phyloP scores from a whole-genome alignment of 2,113 vertebrate genomes.

The Nyctereutes procyonoides region DNA sequence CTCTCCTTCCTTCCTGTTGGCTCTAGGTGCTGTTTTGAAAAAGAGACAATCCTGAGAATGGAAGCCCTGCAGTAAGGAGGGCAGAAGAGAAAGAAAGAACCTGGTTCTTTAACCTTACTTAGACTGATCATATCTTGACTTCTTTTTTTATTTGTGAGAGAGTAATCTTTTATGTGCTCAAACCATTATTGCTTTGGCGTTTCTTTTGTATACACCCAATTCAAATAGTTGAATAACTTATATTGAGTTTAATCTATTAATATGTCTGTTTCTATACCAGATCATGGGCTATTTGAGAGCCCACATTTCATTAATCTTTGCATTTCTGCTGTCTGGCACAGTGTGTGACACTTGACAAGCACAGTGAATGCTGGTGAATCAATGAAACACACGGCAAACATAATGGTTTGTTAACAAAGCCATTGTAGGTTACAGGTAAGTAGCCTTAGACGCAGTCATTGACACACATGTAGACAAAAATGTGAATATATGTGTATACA shows the following conservation, averaged over 20 bases:
- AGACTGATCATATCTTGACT: not conserved
- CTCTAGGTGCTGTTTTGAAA: not conserved
- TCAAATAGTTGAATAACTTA: not conserved
- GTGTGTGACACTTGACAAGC: not conserved
- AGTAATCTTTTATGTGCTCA: not conserved
- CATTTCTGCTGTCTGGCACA: not conserved
- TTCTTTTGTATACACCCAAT: not conserved
- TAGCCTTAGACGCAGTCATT: not conserved
- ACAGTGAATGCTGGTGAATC: not conserved
- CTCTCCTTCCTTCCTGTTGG: not conserved
- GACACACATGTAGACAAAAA: not conserved
- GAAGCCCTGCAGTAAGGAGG: not conserved
- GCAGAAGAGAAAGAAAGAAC: not conserved
- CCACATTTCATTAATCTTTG: not conserved
- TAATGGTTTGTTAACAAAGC: not conserved
- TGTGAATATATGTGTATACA: not conserved
- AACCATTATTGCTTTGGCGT: not conserved
- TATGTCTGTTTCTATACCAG: not conserved
- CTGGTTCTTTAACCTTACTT: not conserved
- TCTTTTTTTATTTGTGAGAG: not conserved
- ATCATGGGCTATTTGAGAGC: not conserved
- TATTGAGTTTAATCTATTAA: not conserved
- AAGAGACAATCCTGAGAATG: not conserved
- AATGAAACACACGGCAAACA: conserved; percentile 11
- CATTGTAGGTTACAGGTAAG: not conserved